phyloP scores from a whole-genome alignment of 1,140 invertebrate species.

The Magallana ariakensis region DNA sequence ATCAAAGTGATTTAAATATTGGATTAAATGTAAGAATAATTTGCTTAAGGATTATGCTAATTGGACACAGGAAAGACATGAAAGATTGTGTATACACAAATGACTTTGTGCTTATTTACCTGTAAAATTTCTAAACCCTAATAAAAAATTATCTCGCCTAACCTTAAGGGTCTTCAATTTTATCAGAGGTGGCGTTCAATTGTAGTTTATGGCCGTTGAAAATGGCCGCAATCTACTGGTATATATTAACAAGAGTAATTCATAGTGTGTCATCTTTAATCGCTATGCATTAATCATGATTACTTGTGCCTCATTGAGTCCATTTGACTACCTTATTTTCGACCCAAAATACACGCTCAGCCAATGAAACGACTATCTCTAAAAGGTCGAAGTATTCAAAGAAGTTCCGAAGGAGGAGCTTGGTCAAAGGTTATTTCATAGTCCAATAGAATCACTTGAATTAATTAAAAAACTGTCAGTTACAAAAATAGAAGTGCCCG shows the following conservation, averaged over 20 bases:
- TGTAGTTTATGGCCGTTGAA: constrained; percentile 23
- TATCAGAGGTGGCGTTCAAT: constrained; percentile 30
- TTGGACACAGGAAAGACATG: constrained; percentile 13
- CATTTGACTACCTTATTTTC: constrained; percentile 35
- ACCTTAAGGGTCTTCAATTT: constrained; percentile 32
- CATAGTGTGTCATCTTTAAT: constrained; percentile 14
- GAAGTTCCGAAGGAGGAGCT: constrained; percentile 37
- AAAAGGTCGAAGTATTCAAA: constrained; percentile 33
- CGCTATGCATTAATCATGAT: constrained; percentile 51
- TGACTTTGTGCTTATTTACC: constrained; percentile 27
- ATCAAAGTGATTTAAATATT: constrained; percentile 37
- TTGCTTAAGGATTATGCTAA: constrained; percentile 37
- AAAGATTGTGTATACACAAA: not conserved
- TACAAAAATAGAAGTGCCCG: constrained; percentile 40
- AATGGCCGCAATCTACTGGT: constrained; percentile 37
- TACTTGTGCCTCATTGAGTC: constrained; percentile 46
- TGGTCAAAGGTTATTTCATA: constrained; percentile 30
- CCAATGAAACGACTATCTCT: constrained; percentile 47
- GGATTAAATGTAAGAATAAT: constrained; percentile 37
- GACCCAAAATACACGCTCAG: constrained; percentile 3
- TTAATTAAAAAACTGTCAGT: constrained; percentile 56
- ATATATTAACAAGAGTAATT: constrained; percentile 38
- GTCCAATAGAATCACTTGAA: constrained; percentile 49
- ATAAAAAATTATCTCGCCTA: constrained; percentile 38
- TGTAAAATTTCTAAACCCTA: constrained; percentile 29